These are phyloP conservation scores for Pristis pectinata DNA, from an alignment of 2,797 vertebrate species.

Conservation along the genomic window DNA sequence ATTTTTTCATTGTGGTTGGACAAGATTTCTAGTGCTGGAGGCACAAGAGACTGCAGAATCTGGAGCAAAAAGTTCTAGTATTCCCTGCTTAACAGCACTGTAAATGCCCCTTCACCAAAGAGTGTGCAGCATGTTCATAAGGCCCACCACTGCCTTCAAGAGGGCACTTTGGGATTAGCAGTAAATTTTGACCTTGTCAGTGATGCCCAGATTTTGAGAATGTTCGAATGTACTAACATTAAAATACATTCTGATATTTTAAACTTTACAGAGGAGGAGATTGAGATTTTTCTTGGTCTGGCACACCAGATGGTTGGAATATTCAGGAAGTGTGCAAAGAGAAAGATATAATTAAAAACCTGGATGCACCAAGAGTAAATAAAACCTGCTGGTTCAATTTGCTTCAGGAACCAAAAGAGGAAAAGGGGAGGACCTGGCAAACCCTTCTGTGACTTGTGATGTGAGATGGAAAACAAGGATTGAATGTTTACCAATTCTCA, in stretches of 20 bases:
- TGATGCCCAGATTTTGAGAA: no score
- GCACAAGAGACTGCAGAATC: no score
- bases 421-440: not conserved
- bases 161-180: no score
- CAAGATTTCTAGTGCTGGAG: no score
- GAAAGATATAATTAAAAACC: not conserved
- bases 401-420: not conserved
- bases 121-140: no score
- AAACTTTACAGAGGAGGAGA: not conserved
- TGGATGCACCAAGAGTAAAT: not conserved
- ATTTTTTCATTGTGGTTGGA: not conserved
- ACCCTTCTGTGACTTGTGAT: not conserved
- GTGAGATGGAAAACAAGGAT: not conserved
- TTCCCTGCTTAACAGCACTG: no score
- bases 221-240: no score
- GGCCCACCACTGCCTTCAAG: no score
- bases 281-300: not conserved
- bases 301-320: not conserved
- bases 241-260: not conserved
- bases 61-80: no score
- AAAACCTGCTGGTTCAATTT: not conserved
- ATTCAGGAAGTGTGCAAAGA: not conserved
- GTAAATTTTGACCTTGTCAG: no score
- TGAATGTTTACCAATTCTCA: not conserved
- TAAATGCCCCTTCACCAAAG: no score